phyloP scores from a whole-genome alignment of 2,113 vertebrate species.

The Anarhynchus alexandrinus region DNA sequence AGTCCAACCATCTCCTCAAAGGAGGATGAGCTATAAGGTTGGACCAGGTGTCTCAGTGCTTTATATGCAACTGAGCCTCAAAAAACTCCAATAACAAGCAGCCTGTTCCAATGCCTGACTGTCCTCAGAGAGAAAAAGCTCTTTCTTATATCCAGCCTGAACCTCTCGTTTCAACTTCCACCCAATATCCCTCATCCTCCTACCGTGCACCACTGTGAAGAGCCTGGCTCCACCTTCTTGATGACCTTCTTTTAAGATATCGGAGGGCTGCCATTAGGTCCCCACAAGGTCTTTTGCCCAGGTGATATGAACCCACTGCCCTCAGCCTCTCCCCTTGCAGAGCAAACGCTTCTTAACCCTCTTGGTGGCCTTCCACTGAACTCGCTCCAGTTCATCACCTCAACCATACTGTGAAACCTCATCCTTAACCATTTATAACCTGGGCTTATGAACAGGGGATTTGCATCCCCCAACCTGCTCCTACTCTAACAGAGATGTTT shows the following conservation, averaged over 20 bases:
- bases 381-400: background rate
- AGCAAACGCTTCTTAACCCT: background rate
- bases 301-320: background rate
- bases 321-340: background rate
- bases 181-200: background rate
- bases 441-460: background rate
- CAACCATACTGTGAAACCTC: background rate
- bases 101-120: background rate
- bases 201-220: background rate
- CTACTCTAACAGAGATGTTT: background rate
- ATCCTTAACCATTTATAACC: background rate
- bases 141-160: background rate
- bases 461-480: rapidly evolving
- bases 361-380: background rate
- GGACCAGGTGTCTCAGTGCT: background rate
- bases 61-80: background rate
- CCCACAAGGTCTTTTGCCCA: background rate
- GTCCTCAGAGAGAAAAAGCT: background rate
- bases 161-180: background rate
- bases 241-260: background rate
- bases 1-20: background rate
- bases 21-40: background rate
- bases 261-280: background rate
- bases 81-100: background rate
- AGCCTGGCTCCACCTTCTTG: background rate